Base-by-base conservation (phyloP, 1,140 invertebrate genomes). In the Caenorhabditis brenneri region DNA sequence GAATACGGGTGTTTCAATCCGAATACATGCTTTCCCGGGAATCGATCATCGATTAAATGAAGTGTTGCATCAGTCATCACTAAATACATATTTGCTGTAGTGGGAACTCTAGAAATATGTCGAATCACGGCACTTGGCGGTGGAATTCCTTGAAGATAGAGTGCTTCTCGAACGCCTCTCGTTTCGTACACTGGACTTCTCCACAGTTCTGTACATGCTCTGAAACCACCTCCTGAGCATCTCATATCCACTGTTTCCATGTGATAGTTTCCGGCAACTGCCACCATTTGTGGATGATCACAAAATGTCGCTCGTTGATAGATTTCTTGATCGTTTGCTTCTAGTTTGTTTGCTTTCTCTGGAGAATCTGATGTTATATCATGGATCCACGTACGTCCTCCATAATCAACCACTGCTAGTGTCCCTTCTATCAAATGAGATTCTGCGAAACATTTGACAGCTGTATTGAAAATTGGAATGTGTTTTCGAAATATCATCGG, bases 231-330 rank as follows among this genome's bases (percentile, higher is more conserved):
- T 10, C 15, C n/a, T 15, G 84, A 42, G 10, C 10, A 9, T 49
- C 84, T 65, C 53, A 85, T 49, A 53, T 85, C 84, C 7, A 81
- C 36, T n/a, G 46, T 74, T 51, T 55, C 39, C 1, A 74, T 3
- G 12, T 81, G 33, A 7, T 46, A 49, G 15, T 33, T 36, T 33
- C 33, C 79, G 16, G 79, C 84, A 0, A 69, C 29, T 10, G 33
- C 12, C 24, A 85, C 31, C n/a, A 85, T 46, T 74, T 80, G 24
- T 6, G 84, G 84, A 78, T 85, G 84, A 58, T 81, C 84, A 29
- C 81, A 81, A 39, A 60, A 78, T 7, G 79, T 46, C 0, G 48
- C 49, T 3, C 24, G n/a, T 42, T 85, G 53, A 27, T 69, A 65
- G 0, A 74, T 60, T n/a, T 81, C 80, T 6, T 51, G 42, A 2